Conservation (phyloP, 2,113 vertebrate genomes). For the Prietella phreatophila region DNA sequence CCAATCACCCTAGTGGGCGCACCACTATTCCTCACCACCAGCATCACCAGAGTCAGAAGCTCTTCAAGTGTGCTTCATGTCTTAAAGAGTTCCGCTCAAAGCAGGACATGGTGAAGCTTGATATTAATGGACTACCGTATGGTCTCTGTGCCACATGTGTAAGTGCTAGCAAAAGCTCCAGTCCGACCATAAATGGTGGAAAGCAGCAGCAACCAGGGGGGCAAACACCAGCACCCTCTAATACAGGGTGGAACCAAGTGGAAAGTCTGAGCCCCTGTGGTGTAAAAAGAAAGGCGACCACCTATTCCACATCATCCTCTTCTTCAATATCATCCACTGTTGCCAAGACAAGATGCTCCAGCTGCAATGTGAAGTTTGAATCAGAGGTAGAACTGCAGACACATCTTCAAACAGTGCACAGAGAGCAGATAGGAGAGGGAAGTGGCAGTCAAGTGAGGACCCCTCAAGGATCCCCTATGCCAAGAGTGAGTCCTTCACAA, state of each 20-base stretch:
- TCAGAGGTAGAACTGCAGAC: conserved; percentile 93
- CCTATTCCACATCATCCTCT: conserved; percentile 72
- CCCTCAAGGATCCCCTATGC: conserved; percentile 95
- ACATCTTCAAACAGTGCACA: conserved; percentile 90
- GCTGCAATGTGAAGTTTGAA: conserved; percentile 98
- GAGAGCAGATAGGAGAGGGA: conserved; percentile 84
- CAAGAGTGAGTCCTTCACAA: conserved; percentile 93
- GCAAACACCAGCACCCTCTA: conserved; percentile 39
- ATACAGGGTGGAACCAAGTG: conserved; percentile 75
- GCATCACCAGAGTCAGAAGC: conserved; percentile 79
- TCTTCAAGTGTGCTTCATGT: conserved; percentile 96
- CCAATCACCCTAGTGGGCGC: conserved; percentile 76
- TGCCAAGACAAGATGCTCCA: conserved; percentile 90
- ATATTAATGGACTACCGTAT: conserved; percentile 95
- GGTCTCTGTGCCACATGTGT: conserved; percentile 92
- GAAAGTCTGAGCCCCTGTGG: conserved; percentile 85
- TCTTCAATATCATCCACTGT: conserved; percentile 68
- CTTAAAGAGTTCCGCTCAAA: conserved; percentile 96
- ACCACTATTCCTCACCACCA: conserved; percentile 62
- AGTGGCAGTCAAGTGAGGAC: conserved; percentile 87
- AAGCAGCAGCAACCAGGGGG: conserved; percentile 73
- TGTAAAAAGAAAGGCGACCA: conserved; percentile 83
- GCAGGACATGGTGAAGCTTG: conserved; percentile 94
- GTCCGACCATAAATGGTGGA: conserved; percentile 83
- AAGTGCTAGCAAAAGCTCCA: conserved; percentile 85